Evolutionary conservation across 1,140 invertebrate species (phyloP).

Genomic region (Drosophila pseudoananassae): DNA sequence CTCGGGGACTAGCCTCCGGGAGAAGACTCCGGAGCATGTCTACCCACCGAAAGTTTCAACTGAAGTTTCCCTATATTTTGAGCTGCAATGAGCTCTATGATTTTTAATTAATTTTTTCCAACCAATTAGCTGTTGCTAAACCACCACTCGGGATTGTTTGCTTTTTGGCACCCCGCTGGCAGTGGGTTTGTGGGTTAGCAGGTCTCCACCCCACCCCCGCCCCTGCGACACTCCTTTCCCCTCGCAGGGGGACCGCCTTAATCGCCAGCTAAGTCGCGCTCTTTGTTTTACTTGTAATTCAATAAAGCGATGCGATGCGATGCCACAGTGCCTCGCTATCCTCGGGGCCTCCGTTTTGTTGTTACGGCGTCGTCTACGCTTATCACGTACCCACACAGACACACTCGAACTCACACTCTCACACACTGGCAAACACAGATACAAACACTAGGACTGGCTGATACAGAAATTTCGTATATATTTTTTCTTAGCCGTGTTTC

Average conservation of each 20-base stretch:
- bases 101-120: slow-evolving; percentile 46
- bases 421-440: slow-evolving; percentile 18
- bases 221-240: no score
- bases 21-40: not conserved
- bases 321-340: slow-evolving; percentile 24
- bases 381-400: slow-evolving; percentile 64
- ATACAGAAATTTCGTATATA: slow-evolving; percentile 73
- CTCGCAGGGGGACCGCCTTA: slow-evolving; percentile 41
- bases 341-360: slow-evolving; percentile 59
- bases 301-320: slow-evolving; percentile 52
- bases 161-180: slow-evolving; percentile 22
- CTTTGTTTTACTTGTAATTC: slow-evolving; percentile 77
- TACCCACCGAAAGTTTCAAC: not conserved
- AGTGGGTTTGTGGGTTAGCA: slow-evolving; percentile 69
- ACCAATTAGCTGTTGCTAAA: slow-evolving; percentile 49
- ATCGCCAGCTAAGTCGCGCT: slow-evolving; percentile 57
- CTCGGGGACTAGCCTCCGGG: not conserved
- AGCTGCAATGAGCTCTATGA: not conserved
- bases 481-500: slow-evolving; percentile 65
- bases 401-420: slow-evolving; percentile 25
- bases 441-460: slow-evolving; percentile 59
- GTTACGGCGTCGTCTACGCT: slow-evolving; percentile 72
- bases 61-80: slow-evolving; percentile 3
- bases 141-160: slow-evolving; percentile 37
- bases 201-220: slow-evolving; percentile 14